Base-by-base conservation (phyloP, 2,797 vertebrate species). In the Sternarchorhynchus goeldii region DNA sequence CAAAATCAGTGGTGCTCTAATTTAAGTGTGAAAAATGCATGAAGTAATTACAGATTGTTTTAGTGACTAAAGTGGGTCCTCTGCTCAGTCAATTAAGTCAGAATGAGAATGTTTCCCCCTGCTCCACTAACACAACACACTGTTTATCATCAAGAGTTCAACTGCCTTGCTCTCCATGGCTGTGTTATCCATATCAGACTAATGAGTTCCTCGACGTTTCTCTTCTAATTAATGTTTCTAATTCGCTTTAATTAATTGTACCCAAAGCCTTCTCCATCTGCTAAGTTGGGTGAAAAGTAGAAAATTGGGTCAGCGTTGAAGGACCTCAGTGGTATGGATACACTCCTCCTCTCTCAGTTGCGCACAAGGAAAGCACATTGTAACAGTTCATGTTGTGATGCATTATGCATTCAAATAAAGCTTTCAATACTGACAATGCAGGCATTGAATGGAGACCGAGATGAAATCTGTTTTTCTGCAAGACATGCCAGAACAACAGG, bases 201-300 rank as follows among this genome's bases (percentile, higher is more conserved):
- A 92, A 92, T 91, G 89, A 91, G 85, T 91, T 92, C 85, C 85
- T 87, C 78, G 84, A 89, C 60, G 18, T 91, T 92, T 92, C 85
- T 83, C 65, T 91, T 89, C 87, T 93, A 92, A 94, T 88, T 93
- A 92, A 89, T 91, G 90, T 86, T 89, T 92, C 92, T 90, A 90
- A 89, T 93, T 91, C 88, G 82, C 71, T 87, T 87, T 91, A 94
- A 94, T 95, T 94, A 94, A 94, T 93, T 94, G 90, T 90, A 93
- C 88, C 87, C 80, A 86, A 87, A 87, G 68, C 88, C 88, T 81
- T 85, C 90, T 93, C 91, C 88, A 92, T 94, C 88, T 93, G 87
- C 87, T 88, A 88, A 89, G 78, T 85, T 88, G 71, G 80, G 82
- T 79, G 85, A 87, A 85, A 88, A 88, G 75, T 84, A 73, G 65